Base-by-base conservation (phyloP, 2,113 vertebrate genomes). In the Ascaphus truei region DNA sequence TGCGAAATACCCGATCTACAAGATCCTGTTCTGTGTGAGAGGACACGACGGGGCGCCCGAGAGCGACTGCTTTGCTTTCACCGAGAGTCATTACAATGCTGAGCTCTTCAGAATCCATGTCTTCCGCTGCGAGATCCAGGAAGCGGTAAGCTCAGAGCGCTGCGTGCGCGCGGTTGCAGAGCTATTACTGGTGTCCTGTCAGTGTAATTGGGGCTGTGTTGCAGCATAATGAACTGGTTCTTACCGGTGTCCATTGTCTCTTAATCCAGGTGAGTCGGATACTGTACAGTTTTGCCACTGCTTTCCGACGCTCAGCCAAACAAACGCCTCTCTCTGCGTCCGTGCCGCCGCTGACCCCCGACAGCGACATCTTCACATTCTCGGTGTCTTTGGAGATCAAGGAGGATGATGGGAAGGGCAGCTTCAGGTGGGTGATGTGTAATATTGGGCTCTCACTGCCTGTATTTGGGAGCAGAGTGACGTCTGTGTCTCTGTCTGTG, bases 61-160 rank as follows among this genome's bases (percentile, higher is more conserved):
- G 86, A 96, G 95, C 1, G 97, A 99, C 88, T 99, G 97, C 85
- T 98, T 99, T 74, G 96, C 96, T 76, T 99, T 99, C 83, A 99
- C 97, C 4, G 97, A 99, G 85, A 99, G 96, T 89, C 97, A 99
- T 88, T 94, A 93, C 87, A 98, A 98, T 30, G 87, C 96, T 0
- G 97, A 98, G 77, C 96, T 99, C 87, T 99, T 99, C 91, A 92
- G 96, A 79, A 99, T 99, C 84, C 97, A 99, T 0, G 96, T 98
- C 85, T 99, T 98, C 81, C 93, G 95, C 66, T 99, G 96, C 80
- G 94, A 98, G 86, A 98, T 98, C 85, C 95, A 95, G 83, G 96
- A 99, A 83, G 97, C 96, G 83, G 97, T 99, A 84, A 96, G 96
- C 80, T 56, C n/a, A n/a, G n/a, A n/a, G n/a, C n/a, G n/a, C n/a